Evolutionary conservation across 2,113 vertebrate species (phyloP).

Genomic region (Eulacestoma nigropectus): DNA sequence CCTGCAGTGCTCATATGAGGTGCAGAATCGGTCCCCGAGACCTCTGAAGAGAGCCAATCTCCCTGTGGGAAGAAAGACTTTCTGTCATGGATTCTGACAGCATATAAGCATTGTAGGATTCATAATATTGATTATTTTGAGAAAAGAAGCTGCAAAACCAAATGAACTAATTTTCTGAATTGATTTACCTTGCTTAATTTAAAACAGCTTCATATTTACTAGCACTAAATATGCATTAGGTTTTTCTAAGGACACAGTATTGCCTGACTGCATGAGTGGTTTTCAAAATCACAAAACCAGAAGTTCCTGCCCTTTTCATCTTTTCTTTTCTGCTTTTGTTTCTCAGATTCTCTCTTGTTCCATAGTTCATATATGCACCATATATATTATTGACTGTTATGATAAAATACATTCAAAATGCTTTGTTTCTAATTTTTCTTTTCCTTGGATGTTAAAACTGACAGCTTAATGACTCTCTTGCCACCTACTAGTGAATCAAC

Average conservation of each 20-base stretch:
- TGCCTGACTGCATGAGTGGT: neutral
- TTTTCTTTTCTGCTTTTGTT: neutral
- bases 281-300: slow-evolving; percentile 44
- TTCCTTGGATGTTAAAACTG: slow-evolving; percentile 59
- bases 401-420: slow-evolving; percentile 46
- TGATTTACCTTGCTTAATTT: slow-evolving; percentile 18
- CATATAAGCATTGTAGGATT: neutral
- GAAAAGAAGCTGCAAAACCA: slow-evolving; percentile 24
- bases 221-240: slow-evolving; percentile 15
- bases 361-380: slow-evolving; percentile 1
- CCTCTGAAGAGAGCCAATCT: neutral
- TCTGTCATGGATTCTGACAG: neutral
- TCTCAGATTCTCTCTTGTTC: neutral
- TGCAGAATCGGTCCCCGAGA: neutral
- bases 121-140: neutral
- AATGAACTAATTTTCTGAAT: slow-evolving; percentile 45
- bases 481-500: slow-evolving; percentile 55
- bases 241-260: slow-evolving; percentile 18
- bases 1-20: neutral
- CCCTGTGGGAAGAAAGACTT: neutral
- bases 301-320: slow-evolving; percentile 30
- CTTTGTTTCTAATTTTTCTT: slow-evolving; percentile 52
- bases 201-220: slow-evolving; percentile 21
- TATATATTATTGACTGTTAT: slow-evolving; percentile 11
- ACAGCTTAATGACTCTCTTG: slow-evolving; percentile 65